These are phyloP conservation scores for Morone chrysops DNA, from an alignment of 2,113 vertebrate species.

Conservation along the genomic window DNA sequence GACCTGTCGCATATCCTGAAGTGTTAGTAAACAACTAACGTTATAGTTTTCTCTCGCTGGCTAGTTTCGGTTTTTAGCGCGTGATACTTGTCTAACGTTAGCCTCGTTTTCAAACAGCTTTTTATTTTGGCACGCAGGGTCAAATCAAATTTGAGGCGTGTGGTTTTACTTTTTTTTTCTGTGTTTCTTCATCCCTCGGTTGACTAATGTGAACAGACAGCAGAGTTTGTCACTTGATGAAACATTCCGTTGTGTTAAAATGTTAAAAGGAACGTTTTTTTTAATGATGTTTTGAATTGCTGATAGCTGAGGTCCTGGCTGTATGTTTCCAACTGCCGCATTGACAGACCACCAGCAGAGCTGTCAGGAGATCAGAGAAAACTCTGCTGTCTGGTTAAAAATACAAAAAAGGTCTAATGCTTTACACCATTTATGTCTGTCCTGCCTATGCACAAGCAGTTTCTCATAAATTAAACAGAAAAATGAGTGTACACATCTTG, in stretches of 20 bases:
- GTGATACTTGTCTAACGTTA: not conserved
- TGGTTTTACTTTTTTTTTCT: not conserved
- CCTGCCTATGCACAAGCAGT: not conserved
- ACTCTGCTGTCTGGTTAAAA: not conserved
- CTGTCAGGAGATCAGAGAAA: conserved; percentile 2
- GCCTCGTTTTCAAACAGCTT: not conserved
- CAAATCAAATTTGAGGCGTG: not conserved
- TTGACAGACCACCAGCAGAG: not conserved
- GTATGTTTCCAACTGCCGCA: not conserved
- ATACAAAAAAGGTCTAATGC: not conserved
- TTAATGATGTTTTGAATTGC: not conserved
- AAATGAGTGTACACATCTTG: not conserved
- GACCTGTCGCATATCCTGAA: not conserved
- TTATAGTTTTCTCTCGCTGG: not conserved
- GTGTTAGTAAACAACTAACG: conserved; percentile 4
- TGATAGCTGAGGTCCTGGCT: not conserved
- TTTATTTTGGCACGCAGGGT: not conserved
- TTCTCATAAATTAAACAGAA: no score
- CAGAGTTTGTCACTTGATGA: not conserved
- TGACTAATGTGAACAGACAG: not conserved
- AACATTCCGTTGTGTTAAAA: not conserved
- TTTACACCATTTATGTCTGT: not conserved
- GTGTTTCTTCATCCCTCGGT: no score
- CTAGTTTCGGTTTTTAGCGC: not conserved
- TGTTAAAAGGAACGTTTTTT: not conserved